Evolutionary conservation across 2,797 vertebrate species (phyloP), one percentile per base, ranked within the genome.

Genomic region (Argyrosomus regius): DNA sequence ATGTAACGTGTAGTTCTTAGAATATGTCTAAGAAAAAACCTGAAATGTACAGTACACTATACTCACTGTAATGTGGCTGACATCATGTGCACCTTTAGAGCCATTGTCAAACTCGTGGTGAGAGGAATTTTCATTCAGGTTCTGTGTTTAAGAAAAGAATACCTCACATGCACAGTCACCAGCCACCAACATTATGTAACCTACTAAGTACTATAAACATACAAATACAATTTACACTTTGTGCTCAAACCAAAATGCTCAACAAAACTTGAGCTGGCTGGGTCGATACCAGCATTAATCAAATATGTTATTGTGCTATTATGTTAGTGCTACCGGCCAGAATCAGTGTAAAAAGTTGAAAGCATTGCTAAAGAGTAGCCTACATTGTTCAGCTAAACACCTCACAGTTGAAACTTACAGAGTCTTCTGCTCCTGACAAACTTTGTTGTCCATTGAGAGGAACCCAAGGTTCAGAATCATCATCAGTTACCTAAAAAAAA

Each of bases 31-130:
- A 22, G 22, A 22, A 22, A 22, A 22, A 22, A 22, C 22, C 20
- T 22, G 14, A 66, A 52, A 66, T 24, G n/a, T 49, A 52, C 24
- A 41, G 10, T 52, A 35, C 64, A 35, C 48, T 53, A 53, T 53
- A 67, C 49, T 52, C n/a, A 66, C 28, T 6, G 31, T 18, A 66
- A 66, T 20, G 20, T 28, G 64, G 31, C 17, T 67, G 64, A 31
- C 64, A 24, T 54, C 22, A 22, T 22, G 22, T 54, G 22, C 22
- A 54, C 26, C 53, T 54, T 26, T 12, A 54, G 53, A 26, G 53
- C 22, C 22, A 22, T 22, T 22, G 53, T 54, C 53, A 54, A 14
- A 54, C 11, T 26, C n/a, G 12, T 26, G 39, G 48, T 67, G 26
- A 67, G 64, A 67, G 18, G 48, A 67, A n/a, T 53, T 67, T 12